Evolutionary conservation across 2,888 invertebrate species (phyloP), one percentile per base, ranked within the genome.

Genomic region (Dermolepida albohirtum): DNA sequence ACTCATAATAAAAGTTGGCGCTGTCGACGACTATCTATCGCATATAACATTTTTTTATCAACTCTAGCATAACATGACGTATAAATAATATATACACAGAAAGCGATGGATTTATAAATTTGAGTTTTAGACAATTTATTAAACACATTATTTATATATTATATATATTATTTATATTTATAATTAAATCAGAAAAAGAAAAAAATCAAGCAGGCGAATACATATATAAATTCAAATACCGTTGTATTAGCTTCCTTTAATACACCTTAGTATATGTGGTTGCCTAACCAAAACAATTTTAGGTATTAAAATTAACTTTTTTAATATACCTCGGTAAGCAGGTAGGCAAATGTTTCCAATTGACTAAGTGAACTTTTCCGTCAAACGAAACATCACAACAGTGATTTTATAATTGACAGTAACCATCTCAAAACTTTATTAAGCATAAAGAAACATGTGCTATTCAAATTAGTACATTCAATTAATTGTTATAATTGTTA

Each of bases 341-440:
- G 27, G 14, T 14, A 16, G 6, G 34, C 6, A 34, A 5, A 6
- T 7, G 10, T 34, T 34, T 2, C 4, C 34, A 34, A 34, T 34
- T 34, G 2, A 22, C 22, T 4, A 29, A 2, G 5, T 39, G 7
- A 39, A 34, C 29, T 54, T 34, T 54, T 29, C 52, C 7, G 34
- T 8, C 7, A 10, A 34, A n/a, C n/a, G n/a, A n/a, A 54, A 17
- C 29, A 54, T 40, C n/a, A 17, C 11, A 7, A 8, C 34, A 52
- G 14, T 39, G 16, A 40, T 54, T 40, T 54, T 40, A 39, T 54
- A 54, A 54, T 54, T 54, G 54, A 40, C 39, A 40, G 11, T 11
- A 54, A 40, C 14, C 40, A 39, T 5, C 39, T 40, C 54, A 40
- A 11, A 14, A 14, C 39, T 40, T 16, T n/a, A 54, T 40, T 39